These are phyloP conservation scores for Drosophila macrospina DNA, from an alignment of 2,888 invertebrate species.

Conservation along the genomic window DNA sequence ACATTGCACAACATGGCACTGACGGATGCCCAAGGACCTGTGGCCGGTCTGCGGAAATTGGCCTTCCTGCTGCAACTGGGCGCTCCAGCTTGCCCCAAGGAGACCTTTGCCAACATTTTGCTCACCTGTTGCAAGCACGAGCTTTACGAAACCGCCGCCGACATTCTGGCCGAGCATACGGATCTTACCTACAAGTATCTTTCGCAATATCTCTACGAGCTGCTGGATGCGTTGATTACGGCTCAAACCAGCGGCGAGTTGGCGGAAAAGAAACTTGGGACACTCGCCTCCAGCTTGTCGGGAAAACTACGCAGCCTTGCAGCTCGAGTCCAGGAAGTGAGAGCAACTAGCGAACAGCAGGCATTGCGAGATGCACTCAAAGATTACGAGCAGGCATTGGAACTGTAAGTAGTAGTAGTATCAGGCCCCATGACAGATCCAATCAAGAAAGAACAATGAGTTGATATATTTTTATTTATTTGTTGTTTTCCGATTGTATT, in stretches of 20 bases:
- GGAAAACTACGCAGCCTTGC: slow-evolving; percentile 95
- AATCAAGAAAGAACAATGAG: too few species aligned
- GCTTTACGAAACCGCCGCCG: slow-evolving; percentile 98
- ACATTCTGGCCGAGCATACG: slow-evolving; percentile 98
- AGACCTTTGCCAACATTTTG: slow-evolving; percentile 98
- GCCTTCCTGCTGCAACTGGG: slow-evolving; percentile 98
- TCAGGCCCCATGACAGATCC: too few species aligned
- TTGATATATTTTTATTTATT: too few species aligned
- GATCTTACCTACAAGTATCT: slow-evolving; percentile 98
- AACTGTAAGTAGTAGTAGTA: slow-evolving; percentile 88
- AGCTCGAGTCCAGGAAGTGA: slow-evolving; percentile 96
- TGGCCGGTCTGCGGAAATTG: slow-evolving; percentile 92
- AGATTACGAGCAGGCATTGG: slow-evolving; percentile 94
- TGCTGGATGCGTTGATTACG: slow-evolving; percentile 97
- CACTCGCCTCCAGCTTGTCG: slow-evolving; percentile 95
- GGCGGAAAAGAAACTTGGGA: slow-evolving; percentile 97
- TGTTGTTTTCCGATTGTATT: too few species aligned
- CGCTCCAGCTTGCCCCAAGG: slow-evolving; percentile 94
- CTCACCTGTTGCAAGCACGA: slow-evolving; percentile 98
- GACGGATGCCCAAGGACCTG: slow-evolving; percentile 95
- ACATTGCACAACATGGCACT: slow-evolving; percentile 98
- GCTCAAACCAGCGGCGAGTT: slow-evolving; percentile 98
- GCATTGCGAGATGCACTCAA: slow-evolving; percentile 95
- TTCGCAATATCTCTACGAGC: slow-evolving; percentile 96
- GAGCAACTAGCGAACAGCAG: slow-evolving; percentile 94